Evolutionary conservation across 2,888 invertebrate genomes (phyloP).

Genomic region (Ennomos fuscantarius): DNA sequence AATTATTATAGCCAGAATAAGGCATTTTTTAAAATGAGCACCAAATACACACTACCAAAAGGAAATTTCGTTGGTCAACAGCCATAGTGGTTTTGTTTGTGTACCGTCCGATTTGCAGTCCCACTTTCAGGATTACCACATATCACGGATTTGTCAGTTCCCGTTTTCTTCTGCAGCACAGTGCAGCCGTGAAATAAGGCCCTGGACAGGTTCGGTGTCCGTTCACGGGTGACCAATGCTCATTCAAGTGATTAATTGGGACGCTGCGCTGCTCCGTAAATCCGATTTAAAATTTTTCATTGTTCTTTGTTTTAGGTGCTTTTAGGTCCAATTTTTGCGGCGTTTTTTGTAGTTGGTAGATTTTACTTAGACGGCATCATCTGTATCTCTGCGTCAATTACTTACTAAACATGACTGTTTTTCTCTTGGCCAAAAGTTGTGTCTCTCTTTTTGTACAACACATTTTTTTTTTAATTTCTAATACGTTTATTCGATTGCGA

Average conservation of each 20-base stretch:
- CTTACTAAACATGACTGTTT: not conserved
- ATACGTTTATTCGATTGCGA: too few relatives aligned
- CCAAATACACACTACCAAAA: too few relatives aligned
- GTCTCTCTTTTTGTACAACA: not conserved
- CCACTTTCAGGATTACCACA: conserved; percentile 9
- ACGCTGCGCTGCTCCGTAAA: conserved; percentile 22
- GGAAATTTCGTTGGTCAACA: too few relatives aligned
- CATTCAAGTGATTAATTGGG: conserved; percentile 45
- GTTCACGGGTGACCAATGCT: conserved; percentile 43
- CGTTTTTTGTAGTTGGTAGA: conserved; percentile 10
- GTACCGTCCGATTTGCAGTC: not conserved
- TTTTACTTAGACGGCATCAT: conserved; percentile 1
- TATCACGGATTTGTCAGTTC: conserved; percentile 17
- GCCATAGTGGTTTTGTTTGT: too few relatives aligned
- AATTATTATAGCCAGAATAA: too few relatives aligned
- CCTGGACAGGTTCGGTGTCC: conserved; percentile 35
- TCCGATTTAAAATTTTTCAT: conserved; percentile 30
- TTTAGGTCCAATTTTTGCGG: conserved; percentile 17
- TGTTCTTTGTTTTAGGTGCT: conserved; percentile 16
- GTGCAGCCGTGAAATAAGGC: conserved; percentile 36
- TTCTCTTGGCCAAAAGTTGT: not conserved
- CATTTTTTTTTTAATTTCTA: too few relatives aligned
- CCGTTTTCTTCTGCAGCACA: conserved; percentile 6
- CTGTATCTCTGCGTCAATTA: not conserved
- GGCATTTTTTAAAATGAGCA: too few relatives aligned